Percentiles rank a stretch among this genome's conserved stretches.
Conservation (phyloP, 2,113 vertebrate genomes). For the Cisticola juncidis region DNA sequence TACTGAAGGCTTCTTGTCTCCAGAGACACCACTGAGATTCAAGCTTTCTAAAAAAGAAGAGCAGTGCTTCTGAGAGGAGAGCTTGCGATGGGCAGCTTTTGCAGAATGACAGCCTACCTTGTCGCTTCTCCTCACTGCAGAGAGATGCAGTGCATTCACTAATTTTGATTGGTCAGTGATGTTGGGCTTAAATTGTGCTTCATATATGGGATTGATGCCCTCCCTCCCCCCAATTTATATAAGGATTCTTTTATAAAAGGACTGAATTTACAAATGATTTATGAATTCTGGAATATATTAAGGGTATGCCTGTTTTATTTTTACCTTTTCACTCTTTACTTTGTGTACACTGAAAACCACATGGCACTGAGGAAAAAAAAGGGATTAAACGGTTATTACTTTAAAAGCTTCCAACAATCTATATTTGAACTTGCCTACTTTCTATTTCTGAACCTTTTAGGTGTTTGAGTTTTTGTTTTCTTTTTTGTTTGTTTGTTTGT, state of each 20-base stretch:
- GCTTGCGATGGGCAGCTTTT: conserved; percentile 79
- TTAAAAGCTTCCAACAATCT: conserved; percentile 50
- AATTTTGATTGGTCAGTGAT: conserved; percentile 95
- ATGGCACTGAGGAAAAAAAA: conserved; percentile 9
- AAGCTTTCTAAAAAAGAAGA: conserved; percentile 70
- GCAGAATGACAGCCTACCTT: conserved; percentile 84
- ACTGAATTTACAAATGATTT: conserved; percentile 70
- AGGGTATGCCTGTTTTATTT: conserved; percentile 65
- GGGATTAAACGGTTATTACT: conserved; percentile 43
- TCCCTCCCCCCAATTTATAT: conserved; percentile 60
- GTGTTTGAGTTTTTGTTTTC: neutral
- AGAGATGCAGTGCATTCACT: conserved; percentile 96
- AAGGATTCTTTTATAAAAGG: conserved; percentile 69
- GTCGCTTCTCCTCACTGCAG: conserved; percentile 91
- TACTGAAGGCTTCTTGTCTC: conserved; percentile 80
- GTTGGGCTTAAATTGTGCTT: conserved; percentile 89
- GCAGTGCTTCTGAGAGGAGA: conserved; percentile 72
- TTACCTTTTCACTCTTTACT: conserved; percentile 63
- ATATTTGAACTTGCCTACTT: conserved; percentile 43
- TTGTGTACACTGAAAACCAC: conserved; percentile 58
- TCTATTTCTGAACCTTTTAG: conserved; percentile 20
- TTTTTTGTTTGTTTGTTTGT: neutral
- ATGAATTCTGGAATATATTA: conserved; percentile 68
- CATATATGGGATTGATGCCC: conserved; percentile 73
- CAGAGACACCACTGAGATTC: conserved; percentile 75